phyloP scores from a whole-genome alignment of 2,797 vertebrate species.

The Phoxinus dragarum region DNA sequence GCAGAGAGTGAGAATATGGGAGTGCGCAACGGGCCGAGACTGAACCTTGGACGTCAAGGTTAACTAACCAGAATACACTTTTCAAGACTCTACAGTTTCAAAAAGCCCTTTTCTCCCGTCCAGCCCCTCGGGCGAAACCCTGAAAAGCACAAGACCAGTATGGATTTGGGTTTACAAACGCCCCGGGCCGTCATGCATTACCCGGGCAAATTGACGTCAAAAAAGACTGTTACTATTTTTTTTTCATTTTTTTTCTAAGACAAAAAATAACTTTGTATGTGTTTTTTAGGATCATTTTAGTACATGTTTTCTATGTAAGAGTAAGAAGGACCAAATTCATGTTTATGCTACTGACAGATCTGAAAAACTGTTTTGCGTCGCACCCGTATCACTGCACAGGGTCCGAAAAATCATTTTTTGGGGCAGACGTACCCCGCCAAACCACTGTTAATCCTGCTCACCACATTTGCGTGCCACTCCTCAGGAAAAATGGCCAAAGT shows the following conservation, averaged over 20 bases:
- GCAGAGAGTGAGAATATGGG: conserved; percentile 70
- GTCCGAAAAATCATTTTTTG: conserved; percentile 58
- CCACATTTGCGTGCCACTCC: conserved; percentile 77
- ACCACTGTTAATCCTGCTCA: conserved; percentile 63
- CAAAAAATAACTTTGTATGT: conserved; percentile 81
- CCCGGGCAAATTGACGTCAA: conserved; percentile 76
- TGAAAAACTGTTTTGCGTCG: conserved; percentile 59
- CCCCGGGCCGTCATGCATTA: conserved; percentile 71
- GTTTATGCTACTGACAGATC: conserved; percentile 59
- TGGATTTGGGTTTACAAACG: conserved; percentile 69
- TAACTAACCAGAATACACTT: conserved; percentile 69
- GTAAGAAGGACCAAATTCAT: conserved; percentile 82
- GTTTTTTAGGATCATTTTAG: conserved; percentile 84
- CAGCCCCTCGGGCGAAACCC: conserved; percentile 67
- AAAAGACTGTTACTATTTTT: conserved; percentile 84
- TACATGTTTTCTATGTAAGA: conserved; percentile 79
- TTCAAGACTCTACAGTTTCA: conserved; percentile 66
- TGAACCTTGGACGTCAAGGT: conserved; percentile 70
- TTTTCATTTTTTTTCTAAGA: conserved; percentile 74
- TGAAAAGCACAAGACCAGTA: conserved; percentile 80
- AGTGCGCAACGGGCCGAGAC: conserved; percentile 78
- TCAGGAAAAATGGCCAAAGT: conserved; percentile 85
- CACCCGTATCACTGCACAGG: conserved; percentile 65
- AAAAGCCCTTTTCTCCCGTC: conserved; percentile 70
- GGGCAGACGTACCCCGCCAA: conserved; percentile 36